Base-by-base conservation (phyloP, 2,888 invertebrate species). In the Drosophila ochracea region DNA sequence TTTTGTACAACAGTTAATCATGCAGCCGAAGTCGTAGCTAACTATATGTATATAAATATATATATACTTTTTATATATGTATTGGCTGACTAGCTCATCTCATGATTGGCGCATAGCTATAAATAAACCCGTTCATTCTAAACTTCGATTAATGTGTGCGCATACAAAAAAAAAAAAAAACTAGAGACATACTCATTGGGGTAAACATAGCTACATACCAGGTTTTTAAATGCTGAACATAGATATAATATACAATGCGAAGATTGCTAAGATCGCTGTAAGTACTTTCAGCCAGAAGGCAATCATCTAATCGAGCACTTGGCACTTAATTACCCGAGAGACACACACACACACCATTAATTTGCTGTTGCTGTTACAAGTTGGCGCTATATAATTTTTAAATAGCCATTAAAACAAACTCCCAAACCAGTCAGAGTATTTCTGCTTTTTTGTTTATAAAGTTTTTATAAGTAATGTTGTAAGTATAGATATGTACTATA, bases 271-370 rank as follows among this genome's bases (percentile, higher is more conserved):
- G 62, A 80, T 78, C 72, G 81, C 55, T 62, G 69, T 54, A 53
- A 53, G 80, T 68, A 81, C 81, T 73, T 77, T 66, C 78, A 81
- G 63, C 78, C 78, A 81, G 73, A 50, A 69, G 73, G 81, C 79
- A 83, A 88, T 83, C 83, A 85, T 88, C 85, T 83, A 79, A 84
- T 84, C 87, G 84, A 82, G 82, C 68, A 89, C 82, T 84, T 85
- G 84, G 78, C 84, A 78, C 88, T 89, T 84, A 84, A 84, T 84
- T 84, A 84, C 87, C 72, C 65, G 70, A 61, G 25, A 71, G 68
- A 67, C 50, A 67, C 49, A 39, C 52, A 33, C 1, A 11, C 54
- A 37, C 47, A 21, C 25, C 16, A 13, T 39, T 47, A 47, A 47
- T 37, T 55, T 53, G 39, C 19, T 67, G 33, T 68, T 64, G 66